phyloP scores from a whole-genome alignment of 2,113 vertebrate species.

The Brienomyrus longianalis region DNA sequence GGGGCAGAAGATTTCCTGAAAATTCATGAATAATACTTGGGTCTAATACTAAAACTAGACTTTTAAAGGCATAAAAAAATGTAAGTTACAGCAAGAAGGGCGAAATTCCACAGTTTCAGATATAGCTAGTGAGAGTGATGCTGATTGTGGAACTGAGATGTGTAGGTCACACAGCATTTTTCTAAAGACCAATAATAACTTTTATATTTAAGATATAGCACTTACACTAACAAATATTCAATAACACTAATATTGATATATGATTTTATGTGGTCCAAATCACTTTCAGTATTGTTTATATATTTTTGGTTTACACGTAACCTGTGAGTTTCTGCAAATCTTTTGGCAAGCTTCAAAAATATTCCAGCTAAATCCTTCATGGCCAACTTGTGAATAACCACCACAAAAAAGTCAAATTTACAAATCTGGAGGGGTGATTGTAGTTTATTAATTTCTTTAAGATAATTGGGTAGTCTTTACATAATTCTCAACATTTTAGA shows the following conservation, averaged over 20 bases:
- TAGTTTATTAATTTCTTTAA: not conserved
- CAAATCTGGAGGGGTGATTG: not conserved
- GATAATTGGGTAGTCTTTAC: not conserved
- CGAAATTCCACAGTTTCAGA: not conserved
- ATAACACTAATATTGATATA: not conserved
- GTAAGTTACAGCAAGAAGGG: not conserved
- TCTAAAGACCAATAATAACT: not conserved
- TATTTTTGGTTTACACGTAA: too few relatives aligned
- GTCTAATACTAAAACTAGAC: not conserved
- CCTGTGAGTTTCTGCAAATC: not conserved
- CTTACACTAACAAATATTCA: not conserved
- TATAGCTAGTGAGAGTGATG: not conserved
- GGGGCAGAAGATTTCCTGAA: not conserved
- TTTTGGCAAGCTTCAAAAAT: not conserved
- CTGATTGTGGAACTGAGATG: not conserved
- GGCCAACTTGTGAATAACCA: not conserved
- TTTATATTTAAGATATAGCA: not conserved
- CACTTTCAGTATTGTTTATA: not conserved
- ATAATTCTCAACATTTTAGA: not conserved
- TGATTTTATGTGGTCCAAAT: not conserved
- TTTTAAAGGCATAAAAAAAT: not conserved
- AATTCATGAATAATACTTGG: not conserved
- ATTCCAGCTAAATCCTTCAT: not conserved
- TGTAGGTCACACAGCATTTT: not conserved
- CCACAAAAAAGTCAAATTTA: not conserved